Evolutionary conservation across 2,113 vertebrate species (phyloP), one percentile per base, ranked within the genome.

Genomic region (Seriola quinqueradiata): DNA sequence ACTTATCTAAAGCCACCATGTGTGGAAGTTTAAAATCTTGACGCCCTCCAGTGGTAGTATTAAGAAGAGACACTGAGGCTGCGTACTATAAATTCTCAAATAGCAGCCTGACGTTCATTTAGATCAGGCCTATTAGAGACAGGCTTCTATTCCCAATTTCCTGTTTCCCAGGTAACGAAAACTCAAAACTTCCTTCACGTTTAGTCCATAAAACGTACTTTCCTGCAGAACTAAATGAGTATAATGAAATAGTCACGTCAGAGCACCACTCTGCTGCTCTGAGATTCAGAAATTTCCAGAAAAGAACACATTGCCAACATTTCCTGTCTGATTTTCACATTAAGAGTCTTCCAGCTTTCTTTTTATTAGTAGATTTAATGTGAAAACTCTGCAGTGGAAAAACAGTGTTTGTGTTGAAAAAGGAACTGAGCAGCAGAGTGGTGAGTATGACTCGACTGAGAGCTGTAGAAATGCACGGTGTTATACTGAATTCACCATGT

Each of bases 1-100:
- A 58, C 57, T 36, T 19, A 38, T 59, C 8, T 69, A 23, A 68
- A 69, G 55, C 64, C 71, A 34, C 63, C 23, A 5, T 81, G 13
- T 54, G 0, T 34, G 7, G 40, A 42, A 8, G 40, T 42, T 8
- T 42, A 42, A 42, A 8, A 50, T 50, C 8, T 52, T 52, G 17
- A 19, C 50, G 17, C 52, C 52, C 21, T 23, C 52, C n/a, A 10
- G 52, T n/a, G 52, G 8, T 55, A 11, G 8, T 10, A 23, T n/a
- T 10, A 55, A 55, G 52, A 10, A 11, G 9, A 55, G 16, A 50
- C 17, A 50, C 16, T 19, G 4, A 19, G 48, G 48, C 48, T 19
- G 1, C 10, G 4, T 14, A 28, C 28, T 28, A 46, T 46, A 46
- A 46, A 46, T 46, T 50, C 48, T 19, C 48, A 5, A 6, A 48